Evolutionary conservation across 2,113 vertebrate genomes (phyloP).

Genomic region (Scomber scombrus): DNA sequence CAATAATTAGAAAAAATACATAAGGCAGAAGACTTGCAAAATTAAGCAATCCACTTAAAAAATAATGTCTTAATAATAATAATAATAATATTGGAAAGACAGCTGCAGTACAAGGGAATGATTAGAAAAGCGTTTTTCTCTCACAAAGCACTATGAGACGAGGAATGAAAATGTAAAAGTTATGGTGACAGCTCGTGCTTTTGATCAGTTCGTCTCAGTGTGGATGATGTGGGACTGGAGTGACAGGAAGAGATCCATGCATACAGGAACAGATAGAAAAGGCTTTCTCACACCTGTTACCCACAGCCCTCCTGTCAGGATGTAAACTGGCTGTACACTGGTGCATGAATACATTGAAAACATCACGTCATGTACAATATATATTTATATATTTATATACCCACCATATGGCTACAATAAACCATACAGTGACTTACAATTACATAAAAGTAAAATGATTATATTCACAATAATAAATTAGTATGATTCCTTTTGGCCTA

Average conservation of each 20-base stretch:
- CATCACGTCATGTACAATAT: conserved; percentile 17
- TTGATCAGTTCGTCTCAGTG: conserved; percentile 78
- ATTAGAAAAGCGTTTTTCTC: conserved; percentile 18
- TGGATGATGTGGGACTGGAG: conserved; percentile 64
- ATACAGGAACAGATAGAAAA: conserved; percentile 51
- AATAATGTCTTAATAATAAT: too few species aligned
- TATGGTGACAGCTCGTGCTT: conserved; percentile 68
- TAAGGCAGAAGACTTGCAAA: background rate
- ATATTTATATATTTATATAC: conserved; percentile 28
- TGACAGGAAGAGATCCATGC: conserved; percentile 69
- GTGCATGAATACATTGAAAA: conserved; percentile 45
- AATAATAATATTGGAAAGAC: background rate
- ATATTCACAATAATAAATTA: background rate
- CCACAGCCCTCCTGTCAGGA: conserved; percentile 52
- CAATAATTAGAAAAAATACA: background rate
- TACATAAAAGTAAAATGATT: background rate
- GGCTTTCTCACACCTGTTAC: conserved; percentile 69
- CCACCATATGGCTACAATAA: conserved; percentile 12
- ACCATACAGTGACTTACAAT: background rate
- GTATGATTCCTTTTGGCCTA: too few species aligned
- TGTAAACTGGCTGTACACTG: conserved; percentile 34
- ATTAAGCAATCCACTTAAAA: too few species aligned
- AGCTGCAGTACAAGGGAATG: background rate
- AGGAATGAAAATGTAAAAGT: conserved; percentile 61
- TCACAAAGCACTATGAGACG: conserved; percentile 11